A percentile compares a stretch with the other conserved stretches of the same genome.
Conservation (phyloP, 2,797 vertebrate species). For the Takifugu ocellatus region DNA sequence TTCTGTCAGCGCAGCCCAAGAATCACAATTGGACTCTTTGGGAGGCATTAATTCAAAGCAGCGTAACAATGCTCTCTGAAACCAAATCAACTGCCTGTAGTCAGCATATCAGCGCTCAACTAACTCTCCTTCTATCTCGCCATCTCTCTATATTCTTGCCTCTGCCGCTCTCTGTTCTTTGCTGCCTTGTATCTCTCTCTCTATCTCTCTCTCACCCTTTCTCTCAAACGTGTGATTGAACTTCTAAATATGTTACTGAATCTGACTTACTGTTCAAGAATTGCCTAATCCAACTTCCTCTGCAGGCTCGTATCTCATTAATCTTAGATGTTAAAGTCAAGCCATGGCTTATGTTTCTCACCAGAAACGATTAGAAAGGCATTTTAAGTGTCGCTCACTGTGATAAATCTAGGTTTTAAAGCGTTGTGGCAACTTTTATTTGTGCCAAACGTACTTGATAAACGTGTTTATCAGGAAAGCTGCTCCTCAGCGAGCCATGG, state of each 20-base stretch:
- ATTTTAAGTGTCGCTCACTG: no score
- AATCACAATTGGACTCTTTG: conserved; percentile 76
- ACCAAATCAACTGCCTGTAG: conserved; percentile 75
- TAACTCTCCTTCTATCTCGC: conserved; percentile 46
- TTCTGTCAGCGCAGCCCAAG: conserved; percentile 74
- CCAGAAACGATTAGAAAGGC: conserved; percentile 11
- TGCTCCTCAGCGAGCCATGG: no score
- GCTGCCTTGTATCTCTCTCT: conserved; percentile 18
- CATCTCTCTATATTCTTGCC: conserved; percentile 33
- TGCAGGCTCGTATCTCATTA: conserved; percentile 8
- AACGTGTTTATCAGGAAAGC: no score
- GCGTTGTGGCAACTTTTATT: no score
- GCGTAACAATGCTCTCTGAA: conserved; percentile 74
- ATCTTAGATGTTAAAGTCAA: not conserved
- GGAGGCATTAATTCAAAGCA: conserved; percentile 77
- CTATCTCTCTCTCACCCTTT: not conserved
- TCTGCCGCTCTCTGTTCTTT: conserved; percentile 14
- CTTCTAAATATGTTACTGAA: conserved; percentile 36
- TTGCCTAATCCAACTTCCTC: conserved; percentile 17
- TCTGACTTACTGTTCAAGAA: conserved; percentile 27
- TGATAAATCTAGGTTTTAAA: no score
- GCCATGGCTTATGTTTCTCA: not conserved
- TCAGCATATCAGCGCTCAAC: conserved; percentile 71
- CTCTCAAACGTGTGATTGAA: conserved; percentile 33
- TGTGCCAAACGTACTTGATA: no score